Conservation (phyloP, 2,113 vertebrate genomes). For the Dipodomys spectabilis region DNA sequence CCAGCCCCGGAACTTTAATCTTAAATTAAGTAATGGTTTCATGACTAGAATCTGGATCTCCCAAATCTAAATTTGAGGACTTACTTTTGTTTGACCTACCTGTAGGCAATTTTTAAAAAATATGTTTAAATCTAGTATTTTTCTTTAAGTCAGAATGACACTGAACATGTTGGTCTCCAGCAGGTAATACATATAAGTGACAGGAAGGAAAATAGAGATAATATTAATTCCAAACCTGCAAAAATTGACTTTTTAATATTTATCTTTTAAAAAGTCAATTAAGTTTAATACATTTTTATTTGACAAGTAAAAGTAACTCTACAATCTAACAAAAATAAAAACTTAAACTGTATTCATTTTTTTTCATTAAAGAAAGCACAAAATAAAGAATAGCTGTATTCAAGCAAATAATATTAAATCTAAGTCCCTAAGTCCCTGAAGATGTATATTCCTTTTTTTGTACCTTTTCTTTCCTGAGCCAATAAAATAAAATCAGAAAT, state of each 20-base stretch:
- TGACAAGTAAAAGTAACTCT: slow-evolving; percentile 68
- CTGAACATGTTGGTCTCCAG: slow-evolving; percentile 18
- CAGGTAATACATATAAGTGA: slow-evolving; percentile 47
- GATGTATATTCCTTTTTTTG: slow-evolving; percentile 17
- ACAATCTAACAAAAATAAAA: slow-evolving; percentile 77
- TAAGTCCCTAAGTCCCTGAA: slow-evolving; percentile 59
- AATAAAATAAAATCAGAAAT: slow-evolving; percentile 38
- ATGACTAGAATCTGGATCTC: slow-evolving; percentile 37
- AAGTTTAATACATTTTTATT: slow-evolving; percentile 79
- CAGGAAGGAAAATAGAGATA: slow-evolving; percentile 16
- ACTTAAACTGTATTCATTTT: slow-evolving; percentile 62
- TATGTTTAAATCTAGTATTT: slow-evolving; percentile 41
- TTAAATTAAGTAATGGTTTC: neutral
- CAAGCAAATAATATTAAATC: slow-evolving; percentile 55
- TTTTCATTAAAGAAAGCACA: slow-evolving; percentile 68
- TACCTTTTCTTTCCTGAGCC: slow-evolving; percentile 57
- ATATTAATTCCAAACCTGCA: slow-evolving; percentile 23
- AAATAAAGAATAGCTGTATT: slow-evolving; percentile 69
- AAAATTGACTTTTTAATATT: slow-evolving; percentile 51
- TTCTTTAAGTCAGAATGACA: slow-evolving; percentile 59
- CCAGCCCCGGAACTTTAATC: slow-evolving; percentile 31
- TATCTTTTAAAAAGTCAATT: slow-evolving; percentile 60
- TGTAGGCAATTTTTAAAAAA: neutral
- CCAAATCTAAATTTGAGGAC: neutral
- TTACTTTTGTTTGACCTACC: slow-evolving; percentile 50